Percentiles rank a stretch among this genome's conserved stretches.
Evolutionary conservation across 2,888 invertebrate species (phyloP).

Genomic region (Chaitophorus viminalis): DNA sequence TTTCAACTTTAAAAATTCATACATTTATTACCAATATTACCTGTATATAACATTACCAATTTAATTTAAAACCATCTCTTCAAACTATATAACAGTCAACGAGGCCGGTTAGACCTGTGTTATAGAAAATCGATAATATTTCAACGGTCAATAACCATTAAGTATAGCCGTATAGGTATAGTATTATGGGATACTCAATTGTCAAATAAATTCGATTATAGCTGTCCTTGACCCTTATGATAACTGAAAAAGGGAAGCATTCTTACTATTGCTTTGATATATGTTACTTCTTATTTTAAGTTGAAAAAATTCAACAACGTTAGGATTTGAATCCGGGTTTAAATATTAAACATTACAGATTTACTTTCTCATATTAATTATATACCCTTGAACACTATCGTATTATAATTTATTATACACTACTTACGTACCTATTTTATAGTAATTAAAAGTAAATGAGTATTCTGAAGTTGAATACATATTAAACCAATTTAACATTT

Average conservation of each 20-base stretch:
- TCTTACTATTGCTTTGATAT: neutral
- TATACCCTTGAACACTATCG: neutral
- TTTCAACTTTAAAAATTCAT: no score
- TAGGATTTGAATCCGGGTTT: neutral
- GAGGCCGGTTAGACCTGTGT: no score
- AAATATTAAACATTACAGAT: neutral
- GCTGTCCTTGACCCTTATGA: constrained; percentile 12
- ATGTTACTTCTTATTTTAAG: neutral
- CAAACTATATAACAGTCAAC: no score
- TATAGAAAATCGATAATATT: no score
- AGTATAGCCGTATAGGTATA: neutral
- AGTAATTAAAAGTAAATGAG: neutral
- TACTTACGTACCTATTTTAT: neutral
- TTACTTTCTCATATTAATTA: neutral
- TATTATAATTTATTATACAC: neutral
- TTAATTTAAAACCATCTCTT: no score
- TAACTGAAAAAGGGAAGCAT: constrained; percentile 9
- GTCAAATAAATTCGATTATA: constrained; percentile 2
- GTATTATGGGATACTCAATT: neutral
- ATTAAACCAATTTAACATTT: neutral
- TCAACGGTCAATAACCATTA: no score
- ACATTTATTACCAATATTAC: no score
- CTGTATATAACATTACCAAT: no score
- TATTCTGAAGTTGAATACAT: neutral
- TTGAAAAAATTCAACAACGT: neutral